Evolutionary conservation across 2,113 vertebrate species (phyloP).

Genomic region (Lanius ludovicianus): DNA sequence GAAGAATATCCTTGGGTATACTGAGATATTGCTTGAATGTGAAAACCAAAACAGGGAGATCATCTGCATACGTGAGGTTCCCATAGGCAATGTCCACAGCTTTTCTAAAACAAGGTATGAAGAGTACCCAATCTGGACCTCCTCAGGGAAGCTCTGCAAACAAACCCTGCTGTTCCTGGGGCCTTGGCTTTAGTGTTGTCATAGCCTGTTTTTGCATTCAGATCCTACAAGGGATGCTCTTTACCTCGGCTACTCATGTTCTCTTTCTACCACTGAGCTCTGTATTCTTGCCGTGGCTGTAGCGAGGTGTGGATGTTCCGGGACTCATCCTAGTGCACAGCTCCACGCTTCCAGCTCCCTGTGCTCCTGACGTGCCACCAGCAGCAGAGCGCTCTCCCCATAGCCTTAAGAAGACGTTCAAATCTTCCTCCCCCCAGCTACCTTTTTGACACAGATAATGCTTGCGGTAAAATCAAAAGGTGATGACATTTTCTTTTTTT

Average conservation of each 20-base stretch:
- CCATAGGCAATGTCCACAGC: neutral
- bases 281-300: neutral
- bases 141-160: neutral
- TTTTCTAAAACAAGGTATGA: neutral
- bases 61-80: accelerated
- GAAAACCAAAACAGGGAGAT: neutral
- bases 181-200: neutral
- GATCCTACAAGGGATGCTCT: neutral
- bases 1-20: neutral
- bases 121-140: neutral
- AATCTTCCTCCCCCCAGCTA: neutral
- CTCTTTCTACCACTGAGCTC: accelerated
- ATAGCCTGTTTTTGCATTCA: neutral
- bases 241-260: neutral
- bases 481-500: neutral
- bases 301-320: neutral
- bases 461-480: neutral
- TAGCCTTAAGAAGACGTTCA: accelerated
- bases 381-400: accelerated
- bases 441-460: neutral
- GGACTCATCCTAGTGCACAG: neutral
- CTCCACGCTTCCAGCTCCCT: accelerated
- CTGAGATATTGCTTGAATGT: neutral
- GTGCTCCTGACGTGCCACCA: neutral
- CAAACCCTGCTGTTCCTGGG: neutral